phyloP scores from a whole-genome alignment of 1,140 invertebrate genomes.

The Scaptomyza hsui region DNA sequence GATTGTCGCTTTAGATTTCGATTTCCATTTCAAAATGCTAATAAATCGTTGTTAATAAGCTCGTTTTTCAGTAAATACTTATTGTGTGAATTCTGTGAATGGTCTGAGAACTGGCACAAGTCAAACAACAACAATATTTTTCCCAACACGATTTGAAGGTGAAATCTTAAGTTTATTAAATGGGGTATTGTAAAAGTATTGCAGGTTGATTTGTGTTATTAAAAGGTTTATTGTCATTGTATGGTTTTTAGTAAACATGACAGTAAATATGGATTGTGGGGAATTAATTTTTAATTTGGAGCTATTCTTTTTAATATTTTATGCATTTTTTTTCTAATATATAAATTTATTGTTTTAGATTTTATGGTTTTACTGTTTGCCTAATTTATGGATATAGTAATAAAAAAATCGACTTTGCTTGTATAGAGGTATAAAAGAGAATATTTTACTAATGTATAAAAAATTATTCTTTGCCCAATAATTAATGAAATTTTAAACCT shows the following conservation, averaged over 20 bases:
- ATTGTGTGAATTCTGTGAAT: constrained; percentile 55
- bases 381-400: neutral
- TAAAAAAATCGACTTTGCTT: too few species aligned
- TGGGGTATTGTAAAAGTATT: neutral
- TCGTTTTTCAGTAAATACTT: constrained; percentile 59
- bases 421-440: too few species aligned
- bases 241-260: neutral
- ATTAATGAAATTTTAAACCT: too few species aligned
- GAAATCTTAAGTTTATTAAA: constrained; percentile 22
- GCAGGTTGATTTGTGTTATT: neutral
- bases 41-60: constrained; percentile 67
- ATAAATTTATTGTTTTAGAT: neutral
- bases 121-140: constrained; percentile 35
- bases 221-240: neutral
- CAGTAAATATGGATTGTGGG: too few species aligned
- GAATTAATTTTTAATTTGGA: too few species aligned
- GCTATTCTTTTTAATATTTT: too few species aligned
- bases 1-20: constrained; percentile 72
- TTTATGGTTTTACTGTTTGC: neutral
- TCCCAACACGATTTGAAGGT: constrained; percentile 27
- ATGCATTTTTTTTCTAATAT: too few species aligned
- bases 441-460: too few species aligned
- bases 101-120: constrained; percentile 57
- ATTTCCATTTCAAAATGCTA: constrained; percentile 66
- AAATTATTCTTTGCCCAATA: too few species aligned